These are phyloP conservation scores for Pomacea canaliculata DNA, from an alignment of 2,888 invertebrate genomes.

Conservation along the genomic window DNA sequence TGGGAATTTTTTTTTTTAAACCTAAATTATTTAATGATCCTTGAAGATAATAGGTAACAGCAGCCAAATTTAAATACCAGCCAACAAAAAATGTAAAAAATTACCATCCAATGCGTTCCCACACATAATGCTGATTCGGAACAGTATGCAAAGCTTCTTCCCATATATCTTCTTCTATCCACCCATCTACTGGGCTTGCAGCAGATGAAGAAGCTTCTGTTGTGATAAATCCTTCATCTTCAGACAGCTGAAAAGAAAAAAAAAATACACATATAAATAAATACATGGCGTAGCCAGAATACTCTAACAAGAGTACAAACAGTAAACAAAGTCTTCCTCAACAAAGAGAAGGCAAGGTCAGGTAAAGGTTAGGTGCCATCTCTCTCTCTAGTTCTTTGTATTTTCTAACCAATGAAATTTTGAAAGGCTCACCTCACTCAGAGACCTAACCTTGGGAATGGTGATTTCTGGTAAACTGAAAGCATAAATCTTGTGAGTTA, in stretches of 20 bases:
- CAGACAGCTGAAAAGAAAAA: constrained; percentile 34
- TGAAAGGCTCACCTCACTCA: constrained; percentile 31
- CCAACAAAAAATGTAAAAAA: background rate
- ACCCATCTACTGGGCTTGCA: constrained; percentile 27
- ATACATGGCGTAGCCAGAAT: too few species aligned
- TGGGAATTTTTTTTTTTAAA: too few species aligned
- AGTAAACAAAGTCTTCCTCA: too few species aligned
- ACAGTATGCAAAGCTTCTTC: constrained; percentile 51
- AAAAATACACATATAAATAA: background rate
- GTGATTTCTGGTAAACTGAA: constrained; percentile 47
- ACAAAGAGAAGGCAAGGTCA: too few species aligned
- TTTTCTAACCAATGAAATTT: too few species aligned
- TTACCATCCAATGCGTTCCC: constrained; percentile 63
- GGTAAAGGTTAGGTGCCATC: too few species aligned
- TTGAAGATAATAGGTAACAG: too few species aligned
- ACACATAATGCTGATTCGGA: constrained; percentile 54
- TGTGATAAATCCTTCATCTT: constrained; percentile 43
- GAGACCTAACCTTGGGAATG: constrained; percentile 42
- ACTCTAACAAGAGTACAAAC: too few species aligned
- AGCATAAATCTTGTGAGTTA: constrained; percentile 9
- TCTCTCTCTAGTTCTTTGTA: too few species aligned
- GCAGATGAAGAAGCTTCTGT: constrained; percentile 31
- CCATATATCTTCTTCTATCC: constrained; percentile 53
- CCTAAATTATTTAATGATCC: too few species aligned
- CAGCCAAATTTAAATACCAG: too few species aligned